Conservation (phyloP, 2,797 vertebrate species). For the Spheniscus humboldti region DNA sequence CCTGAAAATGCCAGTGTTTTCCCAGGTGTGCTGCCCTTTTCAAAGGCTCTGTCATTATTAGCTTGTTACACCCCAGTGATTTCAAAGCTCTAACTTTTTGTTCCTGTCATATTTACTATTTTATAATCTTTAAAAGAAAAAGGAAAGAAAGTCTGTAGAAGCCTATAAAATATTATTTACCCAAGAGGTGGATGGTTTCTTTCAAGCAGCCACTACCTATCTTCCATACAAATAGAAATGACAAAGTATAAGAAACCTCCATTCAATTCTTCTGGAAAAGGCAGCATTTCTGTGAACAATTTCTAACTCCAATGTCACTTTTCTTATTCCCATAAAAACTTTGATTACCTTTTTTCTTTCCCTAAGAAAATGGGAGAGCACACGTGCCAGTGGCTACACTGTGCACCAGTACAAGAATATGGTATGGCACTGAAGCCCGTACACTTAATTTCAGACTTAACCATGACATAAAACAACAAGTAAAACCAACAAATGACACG, state of each 20-base stretch:
- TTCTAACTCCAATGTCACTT: background rate
- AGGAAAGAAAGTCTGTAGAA: background rate
- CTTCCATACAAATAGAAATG: background rate
- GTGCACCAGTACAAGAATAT: background rate
- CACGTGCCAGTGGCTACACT: background rate
- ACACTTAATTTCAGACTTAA: background rate
- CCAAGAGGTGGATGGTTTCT: background rate
- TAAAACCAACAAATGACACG: background rate
- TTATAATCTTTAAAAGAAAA: constrained; percentile 7
- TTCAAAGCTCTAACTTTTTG: background rate
- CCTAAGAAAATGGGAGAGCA: fast-evolving
- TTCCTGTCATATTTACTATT: background rate
- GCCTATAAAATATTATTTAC: constrained; percentile 36
- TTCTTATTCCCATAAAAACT: background rate
- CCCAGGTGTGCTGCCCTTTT: background rate
- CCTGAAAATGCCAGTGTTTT: background rate
- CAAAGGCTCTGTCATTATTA: background rate
- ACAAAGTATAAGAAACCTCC: background rate
- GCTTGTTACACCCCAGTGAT: background rate
- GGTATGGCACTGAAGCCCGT: background rate
- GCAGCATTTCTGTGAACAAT: background rate
- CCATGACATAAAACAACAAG: background rate
- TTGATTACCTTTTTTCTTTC: background rate
- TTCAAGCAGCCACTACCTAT: background rate
- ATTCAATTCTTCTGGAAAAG: background rate